Conservation (phyloP, 2,888 invertebrate genomes). For the Leptinotarsa juncta region DNA sequence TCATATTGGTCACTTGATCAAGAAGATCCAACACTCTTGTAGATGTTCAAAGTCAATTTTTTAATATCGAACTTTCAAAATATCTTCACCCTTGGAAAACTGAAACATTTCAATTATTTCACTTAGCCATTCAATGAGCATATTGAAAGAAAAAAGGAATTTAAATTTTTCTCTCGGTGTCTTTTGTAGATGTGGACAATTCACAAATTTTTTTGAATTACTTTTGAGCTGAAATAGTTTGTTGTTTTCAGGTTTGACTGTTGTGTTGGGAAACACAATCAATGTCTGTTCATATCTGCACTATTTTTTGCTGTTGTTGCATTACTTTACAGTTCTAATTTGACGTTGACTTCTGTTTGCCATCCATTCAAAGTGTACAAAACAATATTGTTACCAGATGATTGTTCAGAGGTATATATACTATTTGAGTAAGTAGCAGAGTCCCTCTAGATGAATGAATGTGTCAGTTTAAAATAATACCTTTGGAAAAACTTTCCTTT, state of each 20-base stretch:
- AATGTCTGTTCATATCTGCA: conserved; percentile 78
- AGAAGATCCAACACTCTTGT: too few species aligned
- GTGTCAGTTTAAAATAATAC: neutral
- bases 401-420: conserved; percentile 86
- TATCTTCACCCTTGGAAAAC: too few species aligned
- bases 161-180: too few species aligned
- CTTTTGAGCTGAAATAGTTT: conserved; percentile 8
- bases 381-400: conserved; percentile 80
- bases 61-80: too few species aligned
- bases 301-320: conserved; percentile 75
- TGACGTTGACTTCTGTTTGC: conserved; percentile 88
- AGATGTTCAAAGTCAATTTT: too few species aligned
- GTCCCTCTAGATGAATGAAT: neutral
- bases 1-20: too few species aligned
- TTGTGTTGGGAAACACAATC: conserved; percentile 85
- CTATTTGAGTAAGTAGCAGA: conserved; percentile 75
- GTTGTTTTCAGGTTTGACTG: conserved; percentile 78
- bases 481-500: neutral
- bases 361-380: conserved; percentile 79
- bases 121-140: too few species aligned
- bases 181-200: too few species aligned
- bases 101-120: too few species aligned
- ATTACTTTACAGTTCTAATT: conserved; percentile 80
- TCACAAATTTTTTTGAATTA: neutral
- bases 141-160: too few species aligned